These are phyloP conservation scores for Chaetorhynchus papuensis DNA, from an alignment of 2,113 vertebrate genomes.

Conservation along the genomic window DNA sequence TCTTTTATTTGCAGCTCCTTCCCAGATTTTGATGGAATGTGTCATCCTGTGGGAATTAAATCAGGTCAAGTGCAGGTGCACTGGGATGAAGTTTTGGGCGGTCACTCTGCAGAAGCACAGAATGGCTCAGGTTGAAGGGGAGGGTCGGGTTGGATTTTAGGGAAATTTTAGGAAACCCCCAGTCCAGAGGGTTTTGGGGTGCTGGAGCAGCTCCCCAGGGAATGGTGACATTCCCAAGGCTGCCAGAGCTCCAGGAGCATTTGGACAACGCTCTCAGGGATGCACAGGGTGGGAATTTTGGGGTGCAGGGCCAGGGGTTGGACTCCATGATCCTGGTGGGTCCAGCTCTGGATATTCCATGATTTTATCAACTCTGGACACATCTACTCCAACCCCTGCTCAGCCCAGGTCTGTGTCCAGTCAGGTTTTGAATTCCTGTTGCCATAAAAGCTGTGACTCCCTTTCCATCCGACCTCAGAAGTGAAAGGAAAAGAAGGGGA, in stretches of 20 bases:
- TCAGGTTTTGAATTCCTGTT: not conserved
- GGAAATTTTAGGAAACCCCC: not conserved
- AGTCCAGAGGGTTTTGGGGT: not conserved
- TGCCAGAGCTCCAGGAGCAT: not conserved
- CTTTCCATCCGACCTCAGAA: not conserved
- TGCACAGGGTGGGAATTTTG: not conserved
- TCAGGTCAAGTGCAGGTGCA: not conserved
- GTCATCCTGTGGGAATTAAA: not conserved
- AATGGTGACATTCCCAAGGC: not conserved
- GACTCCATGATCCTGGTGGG: not conserved
- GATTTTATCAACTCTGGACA: not conserved
- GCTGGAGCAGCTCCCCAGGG: not conserved
- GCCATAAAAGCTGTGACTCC: not conserved
- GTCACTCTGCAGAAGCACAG: not conserved
- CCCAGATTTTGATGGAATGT: not conserved
- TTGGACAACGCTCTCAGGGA: not conserved
- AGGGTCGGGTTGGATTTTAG: not conserved
- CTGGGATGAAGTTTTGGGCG: not conserved
- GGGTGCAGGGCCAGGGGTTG: not conserved
- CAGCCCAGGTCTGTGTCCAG: not conserved
- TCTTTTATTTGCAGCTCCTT: not conserved
- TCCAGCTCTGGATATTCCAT: not conserved
- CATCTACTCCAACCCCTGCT: not conserved
- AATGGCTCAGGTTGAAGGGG: not conserved
- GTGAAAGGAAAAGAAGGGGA: not conserved